These are phyloP conservation scores for Spodoptera picta DNA, from an alignment of 2,888 invertebrate species.

Conservation along the genomic window DNA sequence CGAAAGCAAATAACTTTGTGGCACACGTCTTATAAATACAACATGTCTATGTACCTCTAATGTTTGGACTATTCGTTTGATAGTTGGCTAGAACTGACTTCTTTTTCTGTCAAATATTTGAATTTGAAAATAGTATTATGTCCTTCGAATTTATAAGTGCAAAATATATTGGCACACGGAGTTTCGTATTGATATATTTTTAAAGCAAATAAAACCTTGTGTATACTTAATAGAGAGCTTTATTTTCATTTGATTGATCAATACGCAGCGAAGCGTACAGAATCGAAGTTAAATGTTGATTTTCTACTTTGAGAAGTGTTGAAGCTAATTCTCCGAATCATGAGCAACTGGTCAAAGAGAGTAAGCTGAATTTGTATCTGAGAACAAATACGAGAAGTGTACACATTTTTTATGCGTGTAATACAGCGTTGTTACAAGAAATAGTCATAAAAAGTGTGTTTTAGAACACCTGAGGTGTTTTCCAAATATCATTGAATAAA, in stretches of 20 bases:
- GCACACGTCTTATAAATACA: conserved; percentile 26
- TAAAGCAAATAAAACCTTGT: neutral
- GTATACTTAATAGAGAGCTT: conserved; percentile 25
- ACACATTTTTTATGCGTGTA: conserved; percentile 16
- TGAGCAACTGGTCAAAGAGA: conserved; percentile 26
- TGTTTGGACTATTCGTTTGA: conserved; percentile 31
- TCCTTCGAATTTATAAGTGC: too few relatives aligned
- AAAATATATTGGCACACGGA: too few relatives aligned
- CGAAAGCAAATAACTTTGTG: conserved; percentile 22
- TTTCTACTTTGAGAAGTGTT: conserved; percentile 36
- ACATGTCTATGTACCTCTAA: conserved; percentile 26
- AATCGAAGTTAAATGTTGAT: conserved; percentile 55
- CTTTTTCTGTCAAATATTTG: conserved; percentile 1
- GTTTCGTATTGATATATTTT: too few relatives aligned
- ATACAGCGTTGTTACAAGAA: conserved; percentile 26
- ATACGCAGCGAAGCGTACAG: conserved; percentile 32
- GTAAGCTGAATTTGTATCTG: conserved; percentile 24
- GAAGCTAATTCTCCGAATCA: conserved; percentile 45
- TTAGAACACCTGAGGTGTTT: conserved; percentile 17
- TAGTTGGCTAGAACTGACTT: conserved; percentile 32
- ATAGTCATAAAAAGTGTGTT: conserved; percentile 15
- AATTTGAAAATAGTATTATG: too few relatives aligned
- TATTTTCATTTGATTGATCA: conserved; percentile 38
- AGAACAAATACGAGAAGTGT: conserved; percentile 29
- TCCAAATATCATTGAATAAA: conserved; percentile 9